Evolutionary conservation across 1,140 invertebrate species (phyloP).

Genomic region (Conus ventricosus): DNA sequence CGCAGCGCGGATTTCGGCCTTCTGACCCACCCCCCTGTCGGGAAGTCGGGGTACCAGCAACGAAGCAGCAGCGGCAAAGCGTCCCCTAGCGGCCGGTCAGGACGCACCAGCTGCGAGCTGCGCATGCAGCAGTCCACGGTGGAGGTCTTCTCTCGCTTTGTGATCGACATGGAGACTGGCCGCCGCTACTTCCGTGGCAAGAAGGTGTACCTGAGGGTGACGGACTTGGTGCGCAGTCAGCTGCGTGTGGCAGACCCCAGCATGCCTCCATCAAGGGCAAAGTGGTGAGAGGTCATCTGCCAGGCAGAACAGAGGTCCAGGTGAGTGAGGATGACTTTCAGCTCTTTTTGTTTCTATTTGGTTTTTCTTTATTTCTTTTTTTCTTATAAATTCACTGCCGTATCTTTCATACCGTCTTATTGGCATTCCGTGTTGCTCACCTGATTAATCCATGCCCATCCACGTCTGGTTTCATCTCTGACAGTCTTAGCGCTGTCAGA

Average conservation of each 20-base stretch:
- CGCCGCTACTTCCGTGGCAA: constrained; percentile 81
- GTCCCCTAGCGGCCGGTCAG: background rate
- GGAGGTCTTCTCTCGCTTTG: constrained; percentile 91
- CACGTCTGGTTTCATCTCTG: too few species aligned
- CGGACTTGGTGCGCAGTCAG: constrained; percentile 89
- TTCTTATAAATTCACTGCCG: too few species aligned
- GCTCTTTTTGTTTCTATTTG: background rate
- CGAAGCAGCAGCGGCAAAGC: background rate
- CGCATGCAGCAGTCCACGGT: constrained; percentile 92
- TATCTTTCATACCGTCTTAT: too few species aligned
- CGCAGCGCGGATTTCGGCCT: constrained; percentile 61
- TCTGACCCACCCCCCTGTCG: constrained; percentile 52
- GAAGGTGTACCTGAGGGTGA: constrained; percentile 90
- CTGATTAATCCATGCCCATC: too few species aligned
- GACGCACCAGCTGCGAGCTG: constrained; percentile 80
- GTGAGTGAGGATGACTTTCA: constrained; percentile 73
- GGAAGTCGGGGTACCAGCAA: constrained; percentile 18
- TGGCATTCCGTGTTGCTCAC: too few species aligned
- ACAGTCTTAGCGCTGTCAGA: too few species aligned
- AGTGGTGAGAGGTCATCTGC: constrained; percentile 89
- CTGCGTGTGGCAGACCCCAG: constrained; percentile 89
- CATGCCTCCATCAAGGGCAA: constrained; percentile 87
- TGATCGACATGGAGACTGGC: constrained; percentile 69
- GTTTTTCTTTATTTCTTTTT: background rate
- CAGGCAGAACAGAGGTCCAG: constrained; percentile 94